Evolutionary conservation across 2,797 vertebrate species (phyloP).

Genomic region (Alectoris magna): DNA sequence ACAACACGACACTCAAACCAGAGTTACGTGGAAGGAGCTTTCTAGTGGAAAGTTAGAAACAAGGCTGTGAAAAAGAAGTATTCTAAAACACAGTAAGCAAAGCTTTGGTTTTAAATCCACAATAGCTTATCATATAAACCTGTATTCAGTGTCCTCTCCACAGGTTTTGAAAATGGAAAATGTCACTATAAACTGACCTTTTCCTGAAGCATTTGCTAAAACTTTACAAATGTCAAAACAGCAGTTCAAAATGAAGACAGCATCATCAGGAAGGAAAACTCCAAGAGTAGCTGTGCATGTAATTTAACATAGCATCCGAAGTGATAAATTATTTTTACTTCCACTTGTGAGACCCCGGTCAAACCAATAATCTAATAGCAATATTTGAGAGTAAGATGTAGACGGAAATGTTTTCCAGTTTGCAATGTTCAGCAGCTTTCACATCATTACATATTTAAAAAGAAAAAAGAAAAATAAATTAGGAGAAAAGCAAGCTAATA

Average conservation of each 20-base stretch:
- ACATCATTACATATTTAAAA: background rate
- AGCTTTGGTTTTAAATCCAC: background rate
- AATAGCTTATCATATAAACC: slow-evolving; percentile 28
- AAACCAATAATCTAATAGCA: background rate
- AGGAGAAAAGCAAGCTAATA: background rate
- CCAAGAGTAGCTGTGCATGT: background rate
- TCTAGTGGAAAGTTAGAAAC: background rate
- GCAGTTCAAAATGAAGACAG: slow-evolving; percentile 52
- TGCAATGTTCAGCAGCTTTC: background rate
- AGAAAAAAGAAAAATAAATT: background rate
- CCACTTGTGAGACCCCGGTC: background rate
- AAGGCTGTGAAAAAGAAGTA: background rate
- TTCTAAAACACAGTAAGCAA: background rate
- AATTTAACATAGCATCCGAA: slow-evolving; percentile 24
- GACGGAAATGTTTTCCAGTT: background rate
- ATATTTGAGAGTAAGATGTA: background rate
- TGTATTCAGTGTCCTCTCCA: slow-evolving; percentile 53
- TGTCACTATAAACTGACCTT: slow-evolving; percentile 73
- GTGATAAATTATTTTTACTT: background rate
- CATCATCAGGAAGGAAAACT: slow-evolving; percentile 48
- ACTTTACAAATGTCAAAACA: slow-evolving; percentile 74
- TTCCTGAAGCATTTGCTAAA: slow-evolving; percentile 70
- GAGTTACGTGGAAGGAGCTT: background rate
- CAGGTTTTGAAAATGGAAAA: slow-evolving; percentile 63
- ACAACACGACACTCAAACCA: background rate